Evolutionary conservation across 92 coral and sea anemone genomes (phyloP), one percentile per base, ranked within the genome.

Genomic region (Zoanthus gigantus): DNA sequence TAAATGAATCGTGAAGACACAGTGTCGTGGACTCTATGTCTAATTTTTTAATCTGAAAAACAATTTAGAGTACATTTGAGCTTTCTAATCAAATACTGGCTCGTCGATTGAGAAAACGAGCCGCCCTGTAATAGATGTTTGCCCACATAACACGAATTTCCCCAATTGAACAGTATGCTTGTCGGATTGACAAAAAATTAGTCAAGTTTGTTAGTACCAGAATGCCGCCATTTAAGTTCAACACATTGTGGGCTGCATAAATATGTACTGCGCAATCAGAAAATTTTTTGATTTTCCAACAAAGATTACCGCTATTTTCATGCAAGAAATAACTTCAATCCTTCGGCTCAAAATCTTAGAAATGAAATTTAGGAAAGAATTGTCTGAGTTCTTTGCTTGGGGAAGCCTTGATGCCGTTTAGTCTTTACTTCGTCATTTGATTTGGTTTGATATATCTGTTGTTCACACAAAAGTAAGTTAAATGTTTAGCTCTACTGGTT

Each of bases 111-210:
- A 81, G 75, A 81, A 81, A 67, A 66, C 56, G 23, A 67, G 52
- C 63, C 85, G 75, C 75, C 71, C 0, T 13, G 71, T 78, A 60
- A 78, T 29, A 30, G 71, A 57, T 42, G 12, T 42, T 74, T 81
- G 85, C 85, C 85, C 74, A 81, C 85, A 65, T 74, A 65, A 18
- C 42, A 14, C 63, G 9, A 29, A 45, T 29, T 80, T 65, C 65
- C 9, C 84, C 84, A 79, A 79, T 79, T 46, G 56, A 7, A 79
- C 34, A 63, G 84, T 79, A 15, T 79, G 84, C 84, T 79, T 61
- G 72, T 67, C 46, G 74, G 85, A 80, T 80, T 10, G 74, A 57
- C 73, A 63, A 50, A 44, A 81, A 81, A 81, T 81, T 81, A 68
- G 85, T 63, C 71, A 45, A 66, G n/a, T 65, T 50, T 65, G 73